Base-by-base conservation (phyloP, 2,888 invertebrate species). In the Pollenia amentaria region DNA sequence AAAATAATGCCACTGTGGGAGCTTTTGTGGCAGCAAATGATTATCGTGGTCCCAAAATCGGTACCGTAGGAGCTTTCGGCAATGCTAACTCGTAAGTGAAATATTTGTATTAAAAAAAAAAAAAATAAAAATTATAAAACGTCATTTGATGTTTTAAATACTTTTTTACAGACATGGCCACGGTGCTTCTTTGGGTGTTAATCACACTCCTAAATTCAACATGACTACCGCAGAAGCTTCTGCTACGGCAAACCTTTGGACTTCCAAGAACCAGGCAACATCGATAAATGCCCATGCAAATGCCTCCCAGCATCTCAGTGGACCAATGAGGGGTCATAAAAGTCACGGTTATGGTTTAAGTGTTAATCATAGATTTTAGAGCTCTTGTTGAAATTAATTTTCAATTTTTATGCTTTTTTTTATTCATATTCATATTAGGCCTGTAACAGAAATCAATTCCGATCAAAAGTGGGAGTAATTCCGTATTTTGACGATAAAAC, bases 161-260 rank as follows among this genome's bases (percentile, higher is more conserved):
- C 29, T 29, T 40, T 60, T 18, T 11, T 40, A 6, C n/a, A 78
- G 84, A 40, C 65, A 84, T 65, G 91, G 92, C 1, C 91, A 92
- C 81, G 89, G 89, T 4, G 90, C 89, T 7, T 82, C 90, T 0
- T 3, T 92, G 76, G 89, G 89, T 3, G 88, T 90, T 2, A 89
- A 84, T 51, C 89, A 89, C 38, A 88, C 90, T 14, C 92, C 92
- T 1, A 85, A 91, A 70, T 87, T 87, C 10, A 88, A 91, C 78
- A 88, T 90, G 88, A 92, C 90, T 8, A 89, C 89, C 0, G 77
- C 89, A 55, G 89, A 90, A 48, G 89, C 90, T 18, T 73, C 69
- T 2, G 92, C 89, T 11, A 89, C 40, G 3, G 91, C 90, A 2
- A 92, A 92, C 77, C 77, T 92, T 1, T 89, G 89, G 84, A 88